A percentile compares a stretch with the other conserved stretches of the same genome.
Evolutionary conservation across 2,797 vertebrate genomes (phyloP).

Genomic region (Neopelma chrysocephalum): DNA sequence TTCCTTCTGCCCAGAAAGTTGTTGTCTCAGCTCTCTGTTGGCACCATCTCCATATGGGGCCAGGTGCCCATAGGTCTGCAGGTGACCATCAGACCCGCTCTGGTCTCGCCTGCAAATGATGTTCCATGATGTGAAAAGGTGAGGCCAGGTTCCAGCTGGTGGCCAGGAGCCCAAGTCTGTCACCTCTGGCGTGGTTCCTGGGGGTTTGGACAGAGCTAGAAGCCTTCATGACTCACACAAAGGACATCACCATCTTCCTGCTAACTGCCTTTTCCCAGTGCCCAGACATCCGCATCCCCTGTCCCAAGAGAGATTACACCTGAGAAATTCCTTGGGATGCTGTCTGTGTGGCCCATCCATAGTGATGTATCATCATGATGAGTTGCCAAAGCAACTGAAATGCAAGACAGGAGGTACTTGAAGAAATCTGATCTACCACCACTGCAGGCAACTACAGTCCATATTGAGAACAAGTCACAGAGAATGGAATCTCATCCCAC

Average conservation of each 20-base stretch:
- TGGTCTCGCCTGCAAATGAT: accelerated
- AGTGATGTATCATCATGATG: neutral
- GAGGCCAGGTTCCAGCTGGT: neutral
- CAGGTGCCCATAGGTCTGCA: neutral
- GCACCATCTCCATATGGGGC: accelerated
- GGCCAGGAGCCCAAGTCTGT: neutral
- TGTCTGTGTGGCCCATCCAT: neutral
- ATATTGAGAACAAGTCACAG: neutral
- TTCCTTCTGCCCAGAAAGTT: neutral
- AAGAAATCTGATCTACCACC: neutral
- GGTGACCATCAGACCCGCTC: neutral
- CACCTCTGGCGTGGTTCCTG: accelerated
- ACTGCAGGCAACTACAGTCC: neutral
- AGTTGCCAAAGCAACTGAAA: neutral
- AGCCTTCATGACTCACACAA: neutral
- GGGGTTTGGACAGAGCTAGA: neutral
- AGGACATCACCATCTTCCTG: neutral
- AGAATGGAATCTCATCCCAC: neutral
- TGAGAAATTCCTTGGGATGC: neutral
- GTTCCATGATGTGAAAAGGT: neutral
- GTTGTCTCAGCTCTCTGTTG: neutral
- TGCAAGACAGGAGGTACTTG: neutral
- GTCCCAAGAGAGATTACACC: accelerated
- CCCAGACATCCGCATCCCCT: neutral
- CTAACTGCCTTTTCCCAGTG: neutral